These are phyloP conservation scores for Allolobophora icterica DNA, from an alignment of 2,888 invertebrate genomes.

Conservation along the genomic window DNA sequence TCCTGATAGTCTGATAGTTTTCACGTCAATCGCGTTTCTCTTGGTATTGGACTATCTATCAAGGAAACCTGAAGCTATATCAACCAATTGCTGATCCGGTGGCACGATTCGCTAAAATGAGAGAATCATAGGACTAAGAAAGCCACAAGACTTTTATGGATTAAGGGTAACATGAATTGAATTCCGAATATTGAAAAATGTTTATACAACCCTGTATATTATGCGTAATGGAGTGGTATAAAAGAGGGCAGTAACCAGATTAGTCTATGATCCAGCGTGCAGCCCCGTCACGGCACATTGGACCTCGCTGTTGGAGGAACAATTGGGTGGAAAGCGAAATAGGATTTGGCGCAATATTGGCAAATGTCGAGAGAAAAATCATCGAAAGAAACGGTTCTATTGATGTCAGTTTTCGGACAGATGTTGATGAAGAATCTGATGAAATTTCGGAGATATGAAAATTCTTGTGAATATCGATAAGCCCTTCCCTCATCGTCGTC, in stretches of 20 bases:
- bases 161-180: not conserved
- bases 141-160: not conserved
- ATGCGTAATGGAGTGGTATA: not conserved
- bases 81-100: not conserved
- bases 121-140: not conserved
- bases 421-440: slow-evolving; percentile 28
- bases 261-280: not conserved
- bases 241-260: slow-evolving; percentile 1
- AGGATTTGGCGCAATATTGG: not conserved
- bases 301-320: not conserved
- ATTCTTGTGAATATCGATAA: slow-evolving; percentile 21
- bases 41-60: not conserved
- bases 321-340: slow-evolving; percentile 7
- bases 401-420: slow-evolving; percentile 21
- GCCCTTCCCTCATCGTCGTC: not conserved
- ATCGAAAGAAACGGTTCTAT: slow-evolving; percentile 4
- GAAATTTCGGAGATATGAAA: slow-evolving; percentile 25
- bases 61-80: not conserved
- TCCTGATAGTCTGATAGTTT: not conserved
- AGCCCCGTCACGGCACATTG: not conserved
- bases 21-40: not conserved
- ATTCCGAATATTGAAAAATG: slow-evolving; percentile 3
- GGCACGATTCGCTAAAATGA: no score
- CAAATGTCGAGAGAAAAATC: slow-evolving; percentile 23
- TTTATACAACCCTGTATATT: not conserved